Evolutionary conservation across 2,797 vertebrate genomes (phyloP).

Genomic region (Pteropus rufus): DNA sequence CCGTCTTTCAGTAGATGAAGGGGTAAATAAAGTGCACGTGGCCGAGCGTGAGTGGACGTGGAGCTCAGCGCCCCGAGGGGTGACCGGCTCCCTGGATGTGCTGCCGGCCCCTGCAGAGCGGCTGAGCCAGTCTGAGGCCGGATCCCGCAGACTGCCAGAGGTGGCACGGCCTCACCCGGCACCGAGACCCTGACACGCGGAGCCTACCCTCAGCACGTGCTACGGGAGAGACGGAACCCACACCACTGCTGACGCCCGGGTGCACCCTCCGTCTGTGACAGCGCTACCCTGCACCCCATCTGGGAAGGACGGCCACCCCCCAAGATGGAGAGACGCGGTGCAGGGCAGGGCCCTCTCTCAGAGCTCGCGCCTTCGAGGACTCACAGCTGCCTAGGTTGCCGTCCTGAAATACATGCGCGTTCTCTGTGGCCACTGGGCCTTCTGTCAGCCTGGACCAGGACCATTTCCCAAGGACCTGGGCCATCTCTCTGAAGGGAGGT

Average conservation of each 20-base stretch:
- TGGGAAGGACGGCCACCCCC: no score
- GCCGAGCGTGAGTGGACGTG: not conserved
- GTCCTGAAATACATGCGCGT: not conserved
- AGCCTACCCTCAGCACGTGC: not conserved
- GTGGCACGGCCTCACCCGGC: constrained; percentile 66
- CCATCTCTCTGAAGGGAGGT: not conserved
- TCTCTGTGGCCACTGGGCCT: not conserved
- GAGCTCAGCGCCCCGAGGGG: constrained; percentile 78
- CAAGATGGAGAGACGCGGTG: no score
- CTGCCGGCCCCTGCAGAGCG: not conserved
- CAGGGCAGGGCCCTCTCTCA: no score
- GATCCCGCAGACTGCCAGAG: constrained; percentile 82
- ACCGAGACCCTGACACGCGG: rapidly evolving
- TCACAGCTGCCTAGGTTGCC: not conserved
- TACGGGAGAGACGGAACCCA: not conserved
- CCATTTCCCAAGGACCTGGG: not conserved
- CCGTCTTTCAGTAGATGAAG: not conserved
- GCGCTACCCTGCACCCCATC: no score
- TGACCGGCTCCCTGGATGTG: constrained; percentile 76
- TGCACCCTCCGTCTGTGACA: not conserved
- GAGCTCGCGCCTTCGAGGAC: no score
- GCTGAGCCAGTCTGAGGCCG: constrained; percentile 66
- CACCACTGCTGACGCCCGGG: not conserved
- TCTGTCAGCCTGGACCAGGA: not conserved
- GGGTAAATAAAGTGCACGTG: not conserved